Conservation (phyloP, 2,113 vertebrate species). For the Chrysemys picta region DNA sequence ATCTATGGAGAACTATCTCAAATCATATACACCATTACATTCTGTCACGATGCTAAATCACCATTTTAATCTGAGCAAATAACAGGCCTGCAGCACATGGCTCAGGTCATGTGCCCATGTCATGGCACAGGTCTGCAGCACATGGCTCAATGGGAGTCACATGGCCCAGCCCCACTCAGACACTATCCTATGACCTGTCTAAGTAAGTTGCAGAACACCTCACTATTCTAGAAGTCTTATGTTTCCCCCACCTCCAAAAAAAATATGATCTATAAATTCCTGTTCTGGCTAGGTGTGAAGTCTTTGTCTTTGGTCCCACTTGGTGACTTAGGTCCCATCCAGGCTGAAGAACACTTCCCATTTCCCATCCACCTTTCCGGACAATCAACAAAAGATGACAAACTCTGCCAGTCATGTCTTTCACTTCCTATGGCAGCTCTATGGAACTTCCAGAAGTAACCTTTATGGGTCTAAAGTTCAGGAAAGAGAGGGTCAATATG, state of each 20-base stretch:
- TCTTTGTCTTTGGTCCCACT: not conserved
- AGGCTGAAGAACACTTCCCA: not conserved
- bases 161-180: not conserved
- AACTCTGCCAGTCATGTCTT: rapidly evolving
- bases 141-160: not conserved
- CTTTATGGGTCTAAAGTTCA: not conserved
- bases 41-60: not conserved
- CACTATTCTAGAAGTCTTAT: not conserved
- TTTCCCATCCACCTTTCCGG: not conserved
- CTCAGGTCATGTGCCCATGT: not conserved
- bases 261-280: not conserved
- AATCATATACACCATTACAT: not conserved
- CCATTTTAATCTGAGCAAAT: not conserved
- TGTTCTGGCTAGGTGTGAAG: not conserved
- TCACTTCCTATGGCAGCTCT: not conserved
- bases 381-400: not conserved
- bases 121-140: not conserved
- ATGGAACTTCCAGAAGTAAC: not conserved
- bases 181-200: not conserved
- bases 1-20: not conserved
- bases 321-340: not conserved
- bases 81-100: not conserved
- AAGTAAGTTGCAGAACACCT: not conserved
- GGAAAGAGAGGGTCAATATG: not conserved
- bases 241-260: too few species aligned